Evolutionary conservation across 1,140 invertebrate genomes (phyloP).

Genomic region (Brachionus rotundiformis): DNA sequence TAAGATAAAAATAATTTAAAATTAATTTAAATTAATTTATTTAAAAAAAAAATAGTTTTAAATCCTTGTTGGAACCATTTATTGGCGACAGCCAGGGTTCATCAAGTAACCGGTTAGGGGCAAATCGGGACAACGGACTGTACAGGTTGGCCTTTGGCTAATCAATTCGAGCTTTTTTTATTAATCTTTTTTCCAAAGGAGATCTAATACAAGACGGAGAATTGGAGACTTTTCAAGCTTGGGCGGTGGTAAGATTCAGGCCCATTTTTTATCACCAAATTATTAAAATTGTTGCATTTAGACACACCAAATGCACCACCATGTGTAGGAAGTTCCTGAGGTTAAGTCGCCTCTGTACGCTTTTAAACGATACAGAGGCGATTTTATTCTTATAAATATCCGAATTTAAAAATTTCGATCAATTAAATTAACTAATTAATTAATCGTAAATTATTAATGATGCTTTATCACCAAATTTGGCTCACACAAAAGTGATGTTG

Average conservation of each 20-base stretch:
- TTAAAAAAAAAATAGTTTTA: neutral
- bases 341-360: conserved; percentile 3
- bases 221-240: conserved; percentile 19
- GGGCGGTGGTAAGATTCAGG: neutral
- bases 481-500: neutral
- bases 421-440: too few relatives aligned
- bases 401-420: neutral
- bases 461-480: conserved; percentile 16
- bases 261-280: neutral
- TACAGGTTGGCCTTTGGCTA: neutral
- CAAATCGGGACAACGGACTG: neutral
- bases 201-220: neutral
- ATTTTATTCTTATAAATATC: neutral
- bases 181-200: neutral
- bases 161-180: neutral
- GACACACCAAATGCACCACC: conserved; percentile 8
- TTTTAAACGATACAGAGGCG: conserved; percentile 15
- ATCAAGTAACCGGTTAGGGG: neutral
- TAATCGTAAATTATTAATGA: neutral
- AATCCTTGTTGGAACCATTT: neutral
- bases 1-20: too few relatives aligned
- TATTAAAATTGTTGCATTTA: neutral
- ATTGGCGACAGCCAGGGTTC: neutral
- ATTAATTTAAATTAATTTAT: neutral
- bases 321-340: conserved; percentile 17